Base-by-base conservation (phyloP, 2,113 vertebrate species). In the Misgurnus mizolepis region DNA sequence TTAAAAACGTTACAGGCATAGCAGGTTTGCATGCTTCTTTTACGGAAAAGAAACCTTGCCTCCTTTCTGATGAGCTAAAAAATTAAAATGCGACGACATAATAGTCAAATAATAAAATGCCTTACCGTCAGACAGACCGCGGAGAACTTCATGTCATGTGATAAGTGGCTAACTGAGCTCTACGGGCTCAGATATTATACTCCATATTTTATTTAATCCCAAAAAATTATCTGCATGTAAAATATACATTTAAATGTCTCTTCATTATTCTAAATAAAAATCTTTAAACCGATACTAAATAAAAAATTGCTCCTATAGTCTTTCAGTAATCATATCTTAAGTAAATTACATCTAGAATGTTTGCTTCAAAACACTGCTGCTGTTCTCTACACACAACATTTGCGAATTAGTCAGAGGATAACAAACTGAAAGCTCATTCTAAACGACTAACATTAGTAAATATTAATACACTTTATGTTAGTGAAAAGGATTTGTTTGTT, bases 201-300 rank as follows among this genome's bases (percentile, higher is more conserved):
- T 94, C 89, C 92, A 85, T 88, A 88, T 90, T 79, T 87, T 88
- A 89, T 91, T 92, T 90, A 91, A 79, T 93, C 93, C 90, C 95
- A 95, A 18, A 97, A 97, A 96, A 97, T 94, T 94, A 94, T 98
- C 92, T 94, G 95, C 96, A 96, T 98, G 95, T 97, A 98, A 94
- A 94, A 94, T 93, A 93, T 94, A 94, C 89, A 92, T 89, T 93
- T 87, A 85, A 95, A 96, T 93, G 94, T 91, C 90, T 93, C 89
- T 90, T 91, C 91, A 91, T 94, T 96, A 94, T 95, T 90, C 94
- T 97, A 97, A 96, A 97, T 95, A 95, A 97, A 96, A 88, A 0
- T 76, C 87, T 94, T 94, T 71, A 84, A 86, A 91, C 94, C 91
- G 95, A 94, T 95, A 91, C 94, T 96, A 96, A 96, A 97, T 95